Evolutionary conservation across 2,888 invertebrate species (phyloP).

Genomic region (Pocota personata): DNA sequence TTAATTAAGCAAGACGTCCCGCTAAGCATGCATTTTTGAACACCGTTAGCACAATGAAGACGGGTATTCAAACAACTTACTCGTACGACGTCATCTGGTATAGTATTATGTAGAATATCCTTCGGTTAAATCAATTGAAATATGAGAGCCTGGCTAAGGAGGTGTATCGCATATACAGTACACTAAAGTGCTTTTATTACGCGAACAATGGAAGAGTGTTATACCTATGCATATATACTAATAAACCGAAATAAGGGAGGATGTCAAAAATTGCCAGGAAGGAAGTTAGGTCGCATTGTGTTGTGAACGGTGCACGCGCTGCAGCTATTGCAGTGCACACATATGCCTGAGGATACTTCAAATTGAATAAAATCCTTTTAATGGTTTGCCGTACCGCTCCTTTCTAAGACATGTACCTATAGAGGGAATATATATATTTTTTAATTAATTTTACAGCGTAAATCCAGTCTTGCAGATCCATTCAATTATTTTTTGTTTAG

Average conservation of each 20-base stretch:
- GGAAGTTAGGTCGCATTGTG: conserved; percentile 43
- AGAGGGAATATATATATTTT: background rate
- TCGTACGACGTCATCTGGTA: background rate
- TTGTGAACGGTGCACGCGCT: conserved; percentile 40
- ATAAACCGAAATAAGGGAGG: background rate
- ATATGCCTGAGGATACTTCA: conserved; percentile 17
- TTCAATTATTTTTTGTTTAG: conserved; percentile 31
- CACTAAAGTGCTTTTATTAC: conserved; percentile 11
- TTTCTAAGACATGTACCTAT: conserved; percentile 4
- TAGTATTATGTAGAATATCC: background rate
- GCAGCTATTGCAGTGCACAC: conserved; percentile 12
- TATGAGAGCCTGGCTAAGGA: conserved; percentile 7
- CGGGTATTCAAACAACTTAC: background rate
- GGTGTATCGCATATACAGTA: background rate
- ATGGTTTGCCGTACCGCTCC: conserved; percentile 27
- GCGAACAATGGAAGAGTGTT: conserved; percentile 43
- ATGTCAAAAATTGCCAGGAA: conserved; percentile 20
- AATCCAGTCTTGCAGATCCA: conserved; percentile 46
- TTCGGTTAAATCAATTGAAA: conserved; percentile 51
- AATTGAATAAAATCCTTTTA: conserved; percentile 22
- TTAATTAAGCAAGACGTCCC: conserved; percentile 48
- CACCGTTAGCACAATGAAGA: background rate
- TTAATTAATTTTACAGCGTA: conserved; percentile 24
- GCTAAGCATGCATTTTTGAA: conserved; percentile 53
- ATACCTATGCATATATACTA: background rate